Evolutionary conservation across 2,113 vertebrate genomes (phyloP), one percentile per base, ranked within the genome.

Genomic region (Rhombomys opimus): DNA sequence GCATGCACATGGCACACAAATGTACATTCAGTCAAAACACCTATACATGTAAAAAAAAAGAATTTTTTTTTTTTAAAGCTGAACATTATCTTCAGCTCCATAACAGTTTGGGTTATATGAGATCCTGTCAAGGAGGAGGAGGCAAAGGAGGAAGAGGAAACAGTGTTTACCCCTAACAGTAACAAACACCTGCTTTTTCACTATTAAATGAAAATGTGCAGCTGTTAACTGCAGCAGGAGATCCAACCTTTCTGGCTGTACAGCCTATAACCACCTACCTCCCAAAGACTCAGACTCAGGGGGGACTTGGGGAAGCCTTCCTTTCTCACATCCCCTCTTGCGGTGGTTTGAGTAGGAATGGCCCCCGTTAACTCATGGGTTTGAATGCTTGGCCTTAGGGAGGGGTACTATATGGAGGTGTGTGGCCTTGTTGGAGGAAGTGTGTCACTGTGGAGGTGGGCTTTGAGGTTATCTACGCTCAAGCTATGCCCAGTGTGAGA

Each of bases 161-260:
- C 67, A 52, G 30, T 65, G 75, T 92, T 87, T 59, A 67, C 84
- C 57, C 75, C 57, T 80, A 82, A 59, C n/a, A 13, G 9, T 59
- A 52, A 95, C 78, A 87, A 27, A 32, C 35, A 63, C 68, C 61
- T 92, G 72, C 46, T 46, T 46, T 46, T 59, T 97, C 93, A 5
- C 76, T 70, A 93, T 38, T 73, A 92, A 95, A 67, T 97, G 93
- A 72, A 57, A 77, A 92, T 84, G 77, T 59, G 87, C 95, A 95
- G 52, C 15, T 75, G 52, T 46, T 73, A 25, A 13, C 38, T 32
- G 38, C 41, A 70, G 20, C 65, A 11, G 12, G 30, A 87, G 35
- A 70, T 70, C 30, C 18, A 68, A 14, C 65, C 46, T 52, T 4
- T 13, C 15, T 22, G 65, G 11, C 11, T 23, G 1, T 52, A 14